Evolutionary conservation across 2,113 vertebrate genomes (phyloP), one percentile per base, ranked within the genome.

Genomic region (Lepisosteus osseus): DNA sequence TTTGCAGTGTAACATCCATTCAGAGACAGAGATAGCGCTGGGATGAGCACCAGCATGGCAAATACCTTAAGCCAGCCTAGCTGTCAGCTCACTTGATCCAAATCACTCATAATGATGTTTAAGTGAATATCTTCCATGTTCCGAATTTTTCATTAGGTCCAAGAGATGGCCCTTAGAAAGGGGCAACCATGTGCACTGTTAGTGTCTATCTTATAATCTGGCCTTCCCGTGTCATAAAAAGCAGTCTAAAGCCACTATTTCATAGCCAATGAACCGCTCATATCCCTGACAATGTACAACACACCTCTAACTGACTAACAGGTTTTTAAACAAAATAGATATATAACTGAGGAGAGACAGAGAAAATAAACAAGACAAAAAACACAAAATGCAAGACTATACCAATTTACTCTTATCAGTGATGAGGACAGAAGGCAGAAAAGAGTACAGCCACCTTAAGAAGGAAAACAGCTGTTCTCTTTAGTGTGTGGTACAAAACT

Each of bases 21-120:
- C 5, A 51, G 47, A 51, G 47, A 9, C 47, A 51, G 47, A 83
- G 84, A 78, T 40, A 54, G 77, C 29, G 29, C 29, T 29, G 29
- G 29, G 56, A 8, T 70, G 57, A 69, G 70, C 62, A 61, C 67
- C 71, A 79, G 79, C 65, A 72, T 64, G 54, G 42, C 74, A 13
- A 7, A 73, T 14, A 73, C 72, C 65, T 29, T 83, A 71, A 45
- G 61, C 69, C 62, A 14, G 77, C 44, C 74, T 51, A 70, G 66
- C 67, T 85, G 82, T 78, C 82, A 73, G 76, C 56, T 80, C 41
- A 5, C 13, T 76, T 77, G 69, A 83, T 82, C 68, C 70, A 85
- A 84, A 84, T 72, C 7, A 61, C 76, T 77, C 62, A 72, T 62
- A 71, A 2, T 74, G 15, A 63, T 84, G 71, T 83, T 86, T 73